These are phyloP conservation scores for Drosophila prolongata DNA, from an alignment of 2,888 invertebrate species.

Conservation along the genomic window DNA sequence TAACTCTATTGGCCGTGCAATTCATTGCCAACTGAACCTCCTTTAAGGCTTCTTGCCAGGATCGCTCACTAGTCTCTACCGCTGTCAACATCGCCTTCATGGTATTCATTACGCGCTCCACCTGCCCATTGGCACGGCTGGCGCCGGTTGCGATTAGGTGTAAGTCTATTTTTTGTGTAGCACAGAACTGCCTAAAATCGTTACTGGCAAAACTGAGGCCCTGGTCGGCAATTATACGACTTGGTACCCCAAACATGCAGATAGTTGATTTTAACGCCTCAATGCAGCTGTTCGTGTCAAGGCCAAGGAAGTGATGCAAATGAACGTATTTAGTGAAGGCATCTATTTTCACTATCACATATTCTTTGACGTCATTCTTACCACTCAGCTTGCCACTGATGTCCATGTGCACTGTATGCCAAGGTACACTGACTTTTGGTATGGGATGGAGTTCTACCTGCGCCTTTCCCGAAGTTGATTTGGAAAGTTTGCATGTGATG, in stretches of 20 bases:
- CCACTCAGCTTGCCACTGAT: neutral
- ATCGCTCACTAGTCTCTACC: neutral
- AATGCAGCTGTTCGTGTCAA: neutral
- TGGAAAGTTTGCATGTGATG: neutral
- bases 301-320: neutral
- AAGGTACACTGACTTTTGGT: neutral
- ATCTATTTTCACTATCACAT: neutral
- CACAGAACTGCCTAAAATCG: neutral
- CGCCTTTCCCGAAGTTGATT: neutral
- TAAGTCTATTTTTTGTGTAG: neutral
- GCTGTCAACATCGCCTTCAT: neutral
- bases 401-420: neutral
- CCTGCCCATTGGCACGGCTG: neutral
- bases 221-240: neutral
- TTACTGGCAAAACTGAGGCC: neutral
- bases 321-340: conserved; percentile 2
- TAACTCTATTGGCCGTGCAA: conserved; percentile 1
- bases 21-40: neutral
- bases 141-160: neutral
- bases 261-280: neutral
- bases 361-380: neutral
- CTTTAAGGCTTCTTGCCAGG: conserved; percentile 2
- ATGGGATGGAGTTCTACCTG: neutral
- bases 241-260: neutral
- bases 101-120: neutral